These are phyloP conservation scores for Rattus rattus DNA, from an alignment of 2,113 vertebrate species.

Conservation along the genomic window DNA sequence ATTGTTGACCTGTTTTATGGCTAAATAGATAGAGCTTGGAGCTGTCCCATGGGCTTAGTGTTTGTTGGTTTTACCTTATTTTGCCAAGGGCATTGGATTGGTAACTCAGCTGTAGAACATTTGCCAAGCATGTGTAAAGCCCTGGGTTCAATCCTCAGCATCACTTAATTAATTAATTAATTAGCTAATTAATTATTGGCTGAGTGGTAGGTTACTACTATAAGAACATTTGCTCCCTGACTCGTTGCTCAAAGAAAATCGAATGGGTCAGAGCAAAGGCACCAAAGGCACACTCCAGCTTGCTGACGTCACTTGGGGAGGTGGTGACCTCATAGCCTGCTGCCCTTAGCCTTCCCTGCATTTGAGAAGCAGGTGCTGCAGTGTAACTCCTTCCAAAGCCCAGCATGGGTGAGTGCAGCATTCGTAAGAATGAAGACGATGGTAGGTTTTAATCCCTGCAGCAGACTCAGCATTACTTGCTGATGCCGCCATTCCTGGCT, in stretches of 20 bases:
- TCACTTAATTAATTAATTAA: not conserved
- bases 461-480: not conserved
- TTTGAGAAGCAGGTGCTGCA: not conserved
- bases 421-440: not conserved
- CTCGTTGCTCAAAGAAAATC: not conserved
- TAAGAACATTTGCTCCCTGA: not conserved
- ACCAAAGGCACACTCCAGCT: not conserved
- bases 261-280: not conserved
- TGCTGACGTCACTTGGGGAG: not conserved
- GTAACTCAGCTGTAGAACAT: not conserved
- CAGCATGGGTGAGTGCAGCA: not conserved
- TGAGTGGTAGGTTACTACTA: not conserved
- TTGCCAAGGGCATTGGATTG: not conserved
- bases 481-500: not conserved
- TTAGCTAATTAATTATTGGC: not conserved
- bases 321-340: not conserved
- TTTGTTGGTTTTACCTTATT: not conserved
- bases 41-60: not conserved
- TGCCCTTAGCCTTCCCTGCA: not conserved
- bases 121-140: not conserved
- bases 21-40: not conserved
- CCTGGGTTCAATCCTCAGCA: not conserved
- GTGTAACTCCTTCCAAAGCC: not conserved
- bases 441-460: constrained; percentile 2
- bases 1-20: not conserved